Percentiles rank a stretch among this genome's conserved stretches.
These are phyloP conservation scores for Artibeus jamaicensis DNA, from an alignment of 2,797 vertebrate genomes.

Conservation along the genomic window DNA sequence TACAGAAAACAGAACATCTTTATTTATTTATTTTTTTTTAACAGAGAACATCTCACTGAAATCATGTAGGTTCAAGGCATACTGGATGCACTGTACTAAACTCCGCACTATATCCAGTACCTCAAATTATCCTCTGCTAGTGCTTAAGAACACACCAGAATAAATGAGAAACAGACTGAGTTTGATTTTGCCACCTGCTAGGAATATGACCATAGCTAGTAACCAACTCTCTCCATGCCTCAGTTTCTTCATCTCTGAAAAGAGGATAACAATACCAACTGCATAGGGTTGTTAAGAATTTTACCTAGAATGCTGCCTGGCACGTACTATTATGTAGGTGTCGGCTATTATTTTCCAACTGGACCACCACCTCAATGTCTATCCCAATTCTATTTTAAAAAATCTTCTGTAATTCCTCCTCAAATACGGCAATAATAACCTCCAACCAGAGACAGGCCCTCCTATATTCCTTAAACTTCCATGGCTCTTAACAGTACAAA, in stretches of 20 bases:
- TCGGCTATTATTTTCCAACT: background rate
- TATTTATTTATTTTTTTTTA: no score
- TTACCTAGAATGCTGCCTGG: background rate
- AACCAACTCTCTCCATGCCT: background rate
- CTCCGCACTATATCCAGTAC: background rate
- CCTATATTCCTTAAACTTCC: background rate
- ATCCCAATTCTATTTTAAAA: slow-evolving; percentile 10
- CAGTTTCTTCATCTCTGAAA: background rate
- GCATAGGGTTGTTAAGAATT: background rate
- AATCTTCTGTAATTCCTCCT: background rate
- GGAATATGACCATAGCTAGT: background rate
- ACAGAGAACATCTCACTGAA: background rate
- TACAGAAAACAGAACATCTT: background rate
- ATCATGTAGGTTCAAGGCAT: background rate
- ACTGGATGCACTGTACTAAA: background rate
- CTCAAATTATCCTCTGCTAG: background rate
- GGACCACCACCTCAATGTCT: background rate
- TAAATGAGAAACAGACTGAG: background rate
- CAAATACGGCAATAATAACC: background rate
- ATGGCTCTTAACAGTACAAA: background rate
- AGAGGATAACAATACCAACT: background rate
- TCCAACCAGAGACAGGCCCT: background rate
- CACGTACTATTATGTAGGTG: background rate
- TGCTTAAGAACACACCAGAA: background rate
- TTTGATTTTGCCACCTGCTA: background rate